These are phyloP conservation scores for Listronotus oregonensis DNA, from an alignment of 1,140 invertebrate genomes.

Conservation along the genomic window DNA sequence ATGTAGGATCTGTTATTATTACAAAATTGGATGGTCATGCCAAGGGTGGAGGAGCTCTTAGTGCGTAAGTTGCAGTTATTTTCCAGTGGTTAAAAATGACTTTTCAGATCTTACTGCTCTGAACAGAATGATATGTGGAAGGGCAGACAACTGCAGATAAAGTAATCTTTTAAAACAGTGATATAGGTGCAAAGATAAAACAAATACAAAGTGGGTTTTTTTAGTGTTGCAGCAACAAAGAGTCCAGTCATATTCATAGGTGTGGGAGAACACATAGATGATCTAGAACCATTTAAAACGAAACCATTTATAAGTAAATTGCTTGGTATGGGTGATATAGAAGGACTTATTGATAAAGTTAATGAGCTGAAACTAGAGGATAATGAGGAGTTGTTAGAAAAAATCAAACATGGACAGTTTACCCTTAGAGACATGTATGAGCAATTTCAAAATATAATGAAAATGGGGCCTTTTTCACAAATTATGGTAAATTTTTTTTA, in stretches of 20 bases:
- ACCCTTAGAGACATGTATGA: slow-evolving; percentile 99
- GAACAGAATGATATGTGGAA: slow-evolving; percentile 27
- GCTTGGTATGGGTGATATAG: slow-evolving; percentile 99
- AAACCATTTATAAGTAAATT: slow-evolving; percentile 99
- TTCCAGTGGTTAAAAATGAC: background rate
- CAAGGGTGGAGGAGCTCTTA: slow-evolving; percentile 98
- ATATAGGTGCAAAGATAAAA: no score
- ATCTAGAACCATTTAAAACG: slow-evolving; percentile 98
- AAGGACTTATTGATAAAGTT: slow-evolving; percentile 99
- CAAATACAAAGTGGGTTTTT: slow-evolving; percentile 21
- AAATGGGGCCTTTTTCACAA: slow-evolving; percentile 99
- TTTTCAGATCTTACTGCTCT: background rate
- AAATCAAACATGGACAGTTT: slow-evolving; percentile 99
- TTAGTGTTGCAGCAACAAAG: slow-evolving; percentile 95
- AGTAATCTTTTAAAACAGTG: no score
- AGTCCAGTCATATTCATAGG: slow-evolving; percentile 99
- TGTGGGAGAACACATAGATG: slow-evolving; percentile 99
- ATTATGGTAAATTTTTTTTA: slow-evolving; percentile 84
- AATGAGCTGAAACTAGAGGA: slow-evolving; percentile 99
- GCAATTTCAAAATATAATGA: slow-evolving; percentile 99
- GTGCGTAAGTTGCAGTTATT: slow-evolving; percentile 77
- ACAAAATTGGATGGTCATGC: slow-evolving; percentile 99
- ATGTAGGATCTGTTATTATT: slow-evolving; percentile 98
- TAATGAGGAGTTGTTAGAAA: slow-evolving; percentile 98
- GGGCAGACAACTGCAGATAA: slow-evolving; percentile 43